These are phyloP conservation scores for Ammodytes marinus DNA, from an alignment of 2,113 vertebrate species.

Conservation along the genomic window DNA sequence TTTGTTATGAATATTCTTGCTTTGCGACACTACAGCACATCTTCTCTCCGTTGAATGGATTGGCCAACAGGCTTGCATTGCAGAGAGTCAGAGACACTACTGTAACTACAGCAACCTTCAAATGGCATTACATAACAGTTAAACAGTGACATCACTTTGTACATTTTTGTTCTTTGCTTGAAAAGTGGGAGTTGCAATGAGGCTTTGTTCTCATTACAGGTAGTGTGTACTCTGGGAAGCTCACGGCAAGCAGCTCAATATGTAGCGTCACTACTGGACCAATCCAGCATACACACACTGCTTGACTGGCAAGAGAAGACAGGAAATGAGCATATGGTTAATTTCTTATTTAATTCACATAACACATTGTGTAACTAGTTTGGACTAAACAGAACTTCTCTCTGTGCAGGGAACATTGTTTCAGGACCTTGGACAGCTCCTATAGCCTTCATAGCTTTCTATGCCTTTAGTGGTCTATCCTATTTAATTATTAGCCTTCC, in stretches of 20 bases:
- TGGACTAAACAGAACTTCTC: not conserved
- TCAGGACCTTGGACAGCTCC: conserved; percentile 68
- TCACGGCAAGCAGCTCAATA: not conserved
- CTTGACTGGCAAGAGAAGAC: not conserved
- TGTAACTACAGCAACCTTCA: conserved; percentile 40
- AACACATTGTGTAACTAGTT: not conserved
- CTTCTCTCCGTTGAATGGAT: conserved; percentile 21
- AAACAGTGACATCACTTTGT: conserved; percentile 39
- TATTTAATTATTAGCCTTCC: not conserved
- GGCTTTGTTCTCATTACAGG: conserved; percentile 20
- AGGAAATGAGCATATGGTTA: not conserved
- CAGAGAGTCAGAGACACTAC: conserved; percentile 24
- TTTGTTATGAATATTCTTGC: conserved; percentile 6
- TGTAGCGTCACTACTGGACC: conserved; percentile 8
- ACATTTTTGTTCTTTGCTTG: conserved; percentile 44
- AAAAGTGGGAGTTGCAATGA: conserved; percentile 12
- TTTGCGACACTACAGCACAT: conserved; percentile 14
- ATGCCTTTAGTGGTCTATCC: not conserved
- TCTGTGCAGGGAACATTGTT: conserved; percentile 20
- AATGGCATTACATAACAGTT: conserved; percentile 42
- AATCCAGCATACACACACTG: not conserved
- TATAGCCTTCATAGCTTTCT: not conserved
- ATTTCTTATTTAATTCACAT: not conserved
- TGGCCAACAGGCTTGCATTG: conserved; percentile 16
- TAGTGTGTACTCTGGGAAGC: not conserved